Evolutionary conservation across 2,888 invertebrate species (phyloP).

Genomic region (Amphipoea lucens): DNA sequence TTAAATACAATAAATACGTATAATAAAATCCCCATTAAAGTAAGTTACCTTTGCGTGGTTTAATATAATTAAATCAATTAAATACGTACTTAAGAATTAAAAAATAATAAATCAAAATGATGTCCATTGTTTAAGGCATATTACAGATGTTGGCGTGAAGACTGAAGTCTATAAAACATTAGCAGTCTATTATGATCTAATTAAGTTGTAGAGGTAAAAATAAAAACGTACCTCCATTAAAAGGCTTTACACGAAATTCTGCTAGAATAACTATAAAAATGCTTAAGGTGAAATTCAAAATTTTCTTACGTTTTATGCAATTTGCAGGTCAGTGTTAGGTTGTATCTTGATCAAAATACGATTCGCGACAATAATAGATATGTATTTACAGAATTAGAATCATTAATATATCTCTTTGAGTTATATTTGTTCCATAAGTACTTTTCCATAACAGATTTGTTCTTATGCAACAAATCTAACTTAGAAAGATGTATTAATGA

Average conservation of each 20-base stretch:
- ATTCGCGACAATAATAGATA: too few relatives aligned
- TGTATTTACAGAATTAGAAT: too few relatives aligned
- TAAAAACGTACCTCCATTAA: not conserved
- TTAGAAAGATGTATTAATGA: too few relatives aligned
- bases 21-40: not conserved
- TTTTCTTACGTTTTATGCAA: too few relatives aligned
- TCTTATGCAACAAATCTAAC: too few relatives aligned
- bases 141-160: not conserved
- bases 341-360: too few relatives aligned
- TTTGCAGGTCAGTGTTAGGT: too few relatives aligned
- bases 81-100: not conserved
- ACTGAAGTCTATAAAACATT: not conserved
- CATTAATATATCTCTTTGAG: too few relatives aligned
- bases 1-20: not conserved
- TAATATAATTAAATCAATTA: not conserved
- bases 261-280: not conserved
- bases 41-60: not conserved
- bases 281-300: too few relatives aligned
- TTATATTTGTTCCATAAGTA: too few relatives aligned
- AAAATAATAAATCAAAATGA: not conserved
- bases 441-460: too few relatives aligned
- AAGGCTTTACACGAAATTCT: not conserved
- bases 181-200: not conserved
- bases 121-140: not conserved
- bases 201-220: not conserved